Evolutionary conservation across 2,888 invertebrate species (phyloP).

Genomic region (Phytoseiulus persimilis): DNA sequence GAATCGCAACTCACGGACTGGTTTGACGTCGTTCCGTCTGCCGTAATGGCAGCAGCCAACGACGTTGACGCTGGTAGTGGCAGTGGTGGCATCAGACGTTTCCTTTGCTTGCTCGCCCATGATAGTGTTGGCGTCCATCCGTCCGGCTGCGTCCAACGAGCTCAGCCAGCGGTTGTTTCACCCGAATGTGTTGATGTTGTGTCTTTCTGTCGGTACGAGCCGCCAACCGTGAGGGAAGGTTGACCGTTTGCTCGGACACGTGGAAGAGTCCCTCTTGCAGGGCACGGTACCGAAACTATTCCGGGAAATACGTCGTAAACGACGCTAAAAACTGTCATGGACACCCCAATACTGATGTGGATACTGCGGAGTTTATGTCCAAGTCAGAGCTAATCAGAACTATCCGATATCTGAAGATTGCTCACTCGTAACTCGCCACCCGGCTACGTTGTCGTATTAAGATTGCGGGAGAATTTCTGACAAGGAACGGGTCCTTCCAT

Average conservation of each 20-base stretch:
- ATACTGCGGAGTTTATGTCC: neutral
- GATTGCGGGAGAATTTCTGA: neutral
- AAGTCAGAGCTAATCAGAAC: neutral
- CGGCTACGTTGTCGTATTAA: neutral
- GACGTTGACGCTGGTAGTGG: neutral
- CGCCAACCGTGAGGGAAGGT: neutral
- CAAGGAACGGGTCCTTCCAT: neutral
- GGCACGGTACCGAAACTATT: no score
- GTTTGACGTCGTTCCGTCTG: conserved; percentile 5
- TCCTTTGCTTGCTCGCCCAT: neutral
- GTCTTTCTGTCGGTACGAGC: neutral
- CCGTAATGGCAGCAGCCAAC: neutral
- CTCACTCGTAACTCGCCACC: neutral
- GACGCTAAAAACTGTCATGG: no score
- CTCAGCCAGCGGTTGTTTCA: neutral
- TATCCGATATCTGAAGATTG: neutral
- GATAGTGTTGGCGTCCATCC: neutral
- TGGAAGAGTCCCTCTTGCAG: neutral
- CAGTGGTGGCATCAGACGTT: neutral
- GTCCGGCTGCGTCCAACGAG: neutral
- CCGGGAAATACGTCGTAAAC: no score
- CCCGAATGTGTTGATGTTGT: neutral
- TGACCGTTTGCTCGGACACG: neutral
- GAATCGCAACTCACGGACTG: neutral
- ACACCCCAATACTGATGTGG: neutral